A percentile compares a stretch with the other conserved stretches of the same genome.
These are phyloP conservation scores for Apodemia zela DNA, from an alignment of 2,888 invertebrate species.

Conservation along the genomic window DNA sequence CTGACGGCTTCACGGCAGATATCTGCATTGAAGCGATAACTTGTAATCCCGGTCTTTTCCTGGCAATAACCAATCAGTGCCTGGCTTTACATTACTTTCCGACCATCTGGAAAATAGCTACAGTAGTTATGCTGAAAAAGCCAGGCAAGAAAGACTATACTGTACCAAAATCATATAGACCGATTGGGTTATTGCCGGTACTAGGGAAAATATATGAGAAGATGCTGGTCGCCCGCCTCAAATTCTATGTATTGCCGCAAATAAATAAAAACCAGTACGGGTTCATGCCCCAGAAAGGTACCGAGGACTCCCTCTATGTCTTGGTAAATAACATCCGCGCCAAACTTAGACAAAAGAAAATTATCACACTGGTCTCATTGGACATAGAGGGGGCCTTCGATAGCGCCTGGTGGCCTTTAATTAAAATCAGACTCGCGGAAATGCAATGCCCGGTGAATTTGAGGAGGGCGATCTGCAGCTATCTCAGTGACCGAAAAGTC, in stretches of 20 bases:
- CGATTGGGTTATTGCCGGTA: too few species aligned
- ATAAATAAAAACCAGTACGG: not conserved
- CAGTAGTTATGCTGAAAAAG: constrained; percentile 27
- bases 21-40: constrained; percentile 18
- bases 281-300: not conserved
- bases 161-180: constrained; percentile 15
- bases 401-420: too few species aligned
- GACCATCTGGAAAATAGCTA: constrained; percentile 27
- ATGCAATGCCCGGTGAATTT: not conserved
- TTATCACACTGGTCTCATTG: too few species aligned
- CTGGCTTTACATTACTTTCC: constrained; percentile 21
- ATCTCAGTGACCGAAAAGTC: not conserved
- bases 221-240: constrained; percentile 3
- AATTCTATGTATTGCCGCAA: not conserved
- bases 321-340: not conserved
- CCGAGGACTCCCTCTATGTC: not conserved
- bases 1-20: constrained; percentile 25
- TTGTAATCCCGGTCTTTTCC: constrained; percentile 13
- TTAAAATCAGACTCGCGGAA: not conserved
- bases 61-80: constrained; percentile 25
- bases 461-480: not conserved
- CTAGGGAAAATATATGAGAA: not conserved
- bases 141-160: constrained; percentile 26
- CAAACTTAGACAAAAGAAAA: not conserved
- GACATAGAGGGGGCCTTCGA: too few species aligned